Conservation (phyloP, 2,888 invertebrate species). For the Apodemia duryi region DNA sequence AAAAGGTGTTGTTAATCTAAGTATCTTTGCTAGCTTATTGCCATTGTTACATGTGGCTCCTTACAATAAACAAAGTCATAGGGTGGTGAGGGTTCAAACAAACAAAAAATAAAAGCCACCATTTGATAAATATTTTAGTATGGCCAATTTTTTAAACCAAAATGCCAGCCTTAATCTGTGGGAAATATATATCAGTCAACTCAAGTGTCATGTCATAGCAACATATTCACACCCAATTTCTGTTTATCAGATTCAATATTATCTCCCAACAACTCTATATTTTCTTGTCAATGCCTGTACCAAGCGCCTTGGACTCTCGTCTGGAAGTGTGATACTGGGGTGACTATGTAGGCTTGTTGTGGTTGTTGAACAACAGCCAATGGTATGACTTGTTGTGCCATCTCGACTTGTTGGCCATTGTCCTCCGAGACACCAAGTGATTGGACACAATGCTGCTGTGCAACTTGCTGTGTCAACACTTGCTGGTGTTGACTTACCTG, state of each 20-base stretch:
- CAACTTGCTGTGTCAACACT: slow-evolving; percentile 66
- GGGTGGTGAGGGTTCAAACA: slow-evolving; percentile 17
- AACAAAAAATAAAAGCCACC: not conserved
- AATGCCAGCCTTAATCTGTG: slow-evolving; percentile 14
- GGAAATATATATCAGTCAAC: slow-evolving; percentile 35
- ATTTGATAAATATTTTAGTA: slow-evolving; percentile 19
- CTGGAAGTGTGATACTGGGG: slow-evolving; percentile 82
- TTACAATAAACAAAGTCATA: slow-evolving; percentile 36
- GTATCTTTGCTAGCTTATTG: slow-evolving; percentile 67
- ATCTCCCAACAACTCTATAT: slow-evolving; percentile 30
- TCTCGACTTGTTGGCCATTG: slow-evolving; percentile 77
- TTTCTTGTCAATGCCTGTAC: slow-evolving; percentile 70
- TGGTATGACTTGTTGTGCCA: slow-evolving; percentile 82
- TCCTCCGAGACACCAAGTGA: slow-evolving; percentile 71
- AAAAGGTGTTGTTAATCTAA: slow-evolving; percentile 63
- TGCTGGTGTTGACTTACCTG: slow-evolving; percentile 75
- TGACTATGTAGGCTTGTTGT: slow-evolving; percentile 82
- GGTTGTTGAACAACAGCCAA: slow-evolving; percentile 82
- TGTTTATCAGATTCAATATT: slow-evolving; percentile 33
- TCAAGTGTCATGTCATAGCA: slow-evolving; percentile 47
- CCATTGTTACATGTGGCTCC: slow-evolving; percentile 59
- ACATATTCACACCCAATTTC: slow-evolving; percentile 36
- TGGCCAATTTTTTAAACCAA: slow-evolving; percentile 31
- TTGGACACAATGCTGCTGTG: slow-evolving; percentile 72
- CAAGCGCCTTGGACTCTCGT: slow-evolving; percentile 81